A percentile compares a stretch with the other conserved stretches of the same genome.
These are phyloP conservation scores for Sisor rabdophorus DNA, from an alignment of 2,113 vertebrate species.

Conservation along the genomic window DNA sequence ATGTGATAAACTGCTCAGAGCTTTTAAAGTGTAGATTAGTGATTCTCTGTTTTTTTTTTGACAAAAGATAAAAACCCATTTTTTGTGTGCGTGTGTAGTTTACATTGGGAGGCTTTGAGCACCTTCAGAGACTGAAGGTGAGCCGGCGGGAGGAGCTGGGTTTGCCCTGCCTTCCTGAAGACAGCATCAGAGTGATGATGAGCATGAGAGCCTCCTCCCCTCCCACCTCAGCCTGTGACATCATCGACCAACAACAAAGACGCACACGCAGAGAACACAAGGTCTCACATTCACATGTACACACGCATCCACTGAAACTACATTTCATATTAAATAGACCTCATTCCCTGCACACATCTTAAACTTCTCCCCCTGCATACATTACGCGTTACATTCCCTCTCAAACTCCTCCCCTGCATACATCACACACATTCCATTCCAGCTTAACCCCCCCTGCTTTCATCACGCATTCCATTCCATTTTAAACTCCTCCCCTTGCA, in stretches of 20 bases:
- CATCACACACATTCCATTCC: no score
- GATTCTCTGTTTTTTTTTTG: no score
- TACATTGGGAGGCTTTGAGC: slow-evolving; percentile 92
- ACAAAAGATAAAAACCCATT: no score
- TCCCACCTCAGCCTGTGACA: slow-evolving; percentile 90
- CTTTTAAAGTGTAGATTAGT: no score
- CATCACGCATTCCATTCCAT: no score
- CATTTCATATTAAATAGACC: no score
- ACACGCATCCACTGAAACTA: neutral
- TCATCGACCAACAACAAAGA: slow-evolving; percentile 97
- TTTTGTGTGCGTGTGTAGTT: slow-evolving; percentile 69
- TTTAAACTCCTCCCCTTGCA: no score
- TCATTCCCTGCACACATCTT: no score
- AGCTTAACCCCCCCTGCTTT: no score
- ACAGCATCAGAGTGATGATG: slow-evolving; percentile 92
- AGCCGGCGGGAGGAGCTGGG: slow-evolving; percentile 77
- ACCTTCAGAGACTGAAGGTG: slow-evolving; percentile 88
- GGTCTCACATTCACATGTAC: slow-evolving; percentile 58
- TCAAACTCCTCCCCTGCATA: no score
- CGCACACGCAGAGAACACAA: slow-evolving; percentile 91
- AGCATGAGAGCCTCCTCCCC: slow-evolving; percentile 95
- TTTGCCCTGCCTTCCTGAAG: slow-evolving; percentile 87
- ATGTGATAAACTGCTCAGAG: neutral
- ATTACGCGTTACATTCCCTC: no score
- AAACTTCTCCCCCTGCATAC: no score